These are phyloP conservation scores for Geopemphigus sp. DNA, from an alignment of 1,140 invertebrate species.

Conservation along the genomic window DNA sequence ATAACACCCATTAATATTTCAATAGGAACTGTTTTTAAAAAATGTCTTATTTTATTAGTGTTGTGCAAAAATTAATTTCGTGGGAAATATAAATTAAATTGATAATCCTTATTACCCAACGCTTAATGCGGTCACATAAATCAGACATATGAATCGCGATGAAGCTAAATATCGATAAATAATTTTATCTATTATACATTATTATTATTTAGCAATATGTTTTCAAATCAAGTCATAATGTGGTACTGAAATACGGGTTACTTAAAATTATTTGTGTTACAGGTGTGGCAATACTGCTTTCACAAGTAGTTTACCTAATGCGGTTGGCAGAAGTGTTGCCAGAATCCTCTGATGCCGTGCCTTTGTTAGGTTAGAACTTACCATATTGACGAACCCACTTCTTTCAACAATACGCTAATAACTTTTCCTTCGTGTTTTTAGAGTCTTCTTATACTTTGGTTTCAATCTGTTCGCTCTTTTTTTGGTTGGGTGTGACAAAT, in stretches of 20 bases:
- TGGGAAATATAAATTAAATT: background rate
- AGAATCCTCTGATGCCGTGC: conserved; percentile 95
- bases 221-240: background rate
- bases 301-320: conserved; percentile 98
- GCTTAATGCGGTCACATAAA: too few relatives aligned
- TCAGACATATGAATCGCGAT: background rate
- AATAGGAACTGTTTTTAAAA: background rate
- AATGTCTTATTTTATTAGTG: background rate
- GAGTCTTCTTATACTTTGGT: conserved; percentile 4
- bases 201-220: conserved; percentile 4
- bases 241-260: conserved; percentile 49
- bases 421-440: conserved; percentile 24
- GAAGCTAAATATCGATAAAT: background rate
- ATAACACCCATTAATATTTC: too few relatives aligned
- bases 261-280: conserved; percentile 63
- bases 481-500: conserved; percentile 39
- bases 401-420: background rate
- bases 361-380: conserved; percentile 83
- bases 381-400: conserved; percentile 22
- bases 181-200: background rate
- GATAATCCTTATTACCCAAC: background rate
- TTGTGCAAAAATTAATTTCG: background rate
- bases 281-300: conserved; percentile 99
- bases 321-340: conserved; percentile 95
- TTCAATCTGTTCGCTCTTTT: conserved; percentile 2